Evolutionary conservation across 1,140 invertebrate species (phyloP).

Genomic region (Drosophila punjabiensis): DNA sequence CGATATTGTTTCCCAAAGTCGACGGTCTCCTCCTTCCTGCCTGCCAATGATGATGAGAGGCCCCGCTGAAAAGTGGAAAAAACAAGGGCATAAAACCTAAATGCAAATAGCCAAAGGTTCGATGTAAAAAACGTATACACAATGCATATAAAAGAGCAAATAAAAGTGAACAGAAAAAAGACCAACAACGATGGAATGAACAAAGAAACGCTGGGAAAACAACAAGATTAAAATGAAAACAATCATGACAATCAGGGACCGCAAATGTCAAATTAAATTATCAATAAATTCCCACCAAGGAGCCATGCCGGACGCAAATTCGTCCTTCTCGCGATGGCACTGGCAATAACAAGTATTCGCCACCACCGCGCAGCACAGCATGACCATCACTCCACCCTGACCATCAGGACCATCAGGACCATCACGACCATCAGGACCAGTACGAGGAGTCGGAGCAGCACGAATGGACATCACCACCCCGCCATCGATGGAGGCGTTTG

Average conservation of each 20-base stretch:
- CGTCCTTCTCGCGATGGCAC: slow-evolving; percentile 45
- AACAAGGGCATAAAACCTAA: slow-evolving; percentile 76
- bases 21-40: not conserved
- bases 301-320: slow-evolving; percentile 70
- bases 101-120: slow-evolving; percentile 73
- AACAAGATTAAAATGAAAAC: slow-evolving; percentile 84
- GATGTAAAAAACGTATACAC: slow-evolving; percentile 49
- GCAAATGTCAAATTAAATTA: slow-evolving; percentile 85
- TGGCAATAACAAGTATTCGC: slow-evolving; percentile 76
- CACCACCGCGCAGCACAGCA: slow-evolving; percentile 29
- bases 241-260: slow-evolving; percentile 84
- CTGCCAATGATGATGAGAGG: slow-evolving; percentile 26
- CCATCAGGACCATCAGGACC: slow-evolving; percentile 14
- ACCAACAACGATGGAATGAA: slow-evolving; percentile 28
- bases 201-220: slow-evolving; percentile 46
- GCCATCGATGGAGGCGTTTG: slow-evolving; percentile 50
- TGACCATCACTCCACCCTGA: slow-evolving; percentile 23
- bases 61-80: slow-evolving; percentile 30
- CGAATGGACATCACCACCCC: slow-evolving; percentile 18
- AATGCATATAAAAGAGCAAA: slow-evolving; percentile 41
- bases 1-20: slow-evolving; percentile 62
- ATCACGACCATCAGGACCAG: slow-evolving; percentile 6
- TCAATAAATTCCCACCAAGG: slow-evolving; percentile 77
- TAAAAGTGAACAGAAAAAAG: slow-evolving; percentile 31
- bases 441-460: slow-evolving; percentile 2